phyloP scores from a whole-genome alignment of 1,140 invertebrate genomes.

The Hylaeus volcanicus region DNA sequence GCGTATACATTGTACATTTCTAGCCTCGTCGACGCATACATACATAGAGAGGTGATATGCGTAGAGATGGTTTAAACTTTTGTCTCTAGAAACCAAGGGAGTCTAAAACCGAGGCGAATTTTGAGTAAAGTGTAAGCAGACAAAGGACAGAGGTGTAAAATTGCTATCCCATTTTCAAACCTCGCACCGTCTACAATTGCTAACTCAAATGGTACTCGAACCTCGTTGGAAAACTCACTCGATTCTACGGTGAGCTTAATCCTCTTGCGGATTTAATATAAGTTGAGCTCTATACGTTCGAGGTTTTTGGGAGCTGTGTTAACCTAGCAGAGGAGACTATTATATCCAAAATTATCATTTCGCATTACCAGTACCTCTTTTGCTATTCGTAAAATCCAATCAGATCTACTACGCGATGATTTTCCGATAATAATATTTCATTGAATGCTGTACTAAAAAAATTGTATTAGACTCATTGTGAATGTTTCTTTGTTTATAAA shows the following conservation, averaged over 20 bases:
- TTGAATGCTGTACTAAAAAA: too few species aligned
- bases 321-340: too few species aligned
- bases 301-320: too few species aligned
- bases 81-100: too few species aligned
- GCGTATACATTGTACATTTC: not conserved
- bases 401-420: too few species aligned
- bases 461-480: too few species aligned
- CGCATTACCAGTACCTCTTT: too few species aligned
- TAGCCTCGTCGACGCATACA: not conserved
- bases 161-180: slow-evolving; percentile 25
- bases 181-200: slow-evolving; percentile 35
- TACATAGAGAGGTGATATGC: not conserved
- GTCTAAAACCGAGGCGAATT: slow-evolving; percentile 43
- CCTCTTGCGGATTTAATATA: not conserved
- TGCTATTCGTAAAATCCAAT: too few species aligned
- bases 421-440: too few species aligned
- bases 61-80: slow-evolving; percentile 1
- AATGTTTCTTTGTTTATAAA: too few species aligned
- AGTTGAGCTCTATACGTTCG: too few species aligned
- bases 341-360: too few species aligned
- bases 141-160: slow-evolving; percentile 13
- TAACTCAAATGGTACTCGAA: slow-evolving; percentile 11
- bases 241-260: slow-evolving; percentile 29
- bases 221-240: slow-evolving; percentile 4
- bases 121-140: not conserved